phyloP scores from a whole-genome alignment of 1,140 invertebrate species.

The Trichogramma pretiosum region DNA sequence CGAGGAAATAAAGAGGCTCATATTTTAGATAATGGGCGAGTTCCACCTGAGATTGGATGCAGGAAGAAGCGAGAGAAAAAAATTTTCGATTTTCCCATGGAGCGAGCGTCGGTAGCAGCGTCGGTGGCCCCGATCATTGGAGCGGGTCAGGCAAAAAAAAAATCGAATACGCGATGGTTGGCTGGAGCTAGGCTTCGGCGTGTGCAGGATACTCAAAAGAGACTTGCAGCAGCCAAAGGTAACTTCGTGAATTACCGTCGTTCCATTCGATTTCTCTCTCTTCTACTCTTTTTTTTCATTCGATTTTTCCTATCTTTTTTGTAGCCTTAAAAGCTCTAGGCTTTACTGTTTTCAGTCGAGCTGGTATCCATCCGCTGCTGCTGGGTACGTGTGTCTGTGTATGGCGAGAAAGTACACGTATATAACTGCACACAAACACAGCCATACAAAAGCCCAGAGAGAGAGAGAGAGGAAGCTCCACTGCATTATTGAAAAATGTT shows the following conservation, averaged over 20 bases:
- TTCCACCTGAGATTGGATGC: background rate
- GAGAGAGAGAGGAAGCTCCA: no score
- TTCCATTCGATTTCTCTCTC: background rate
- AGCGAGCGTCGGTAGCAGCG: no score
- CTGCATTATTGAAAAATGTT: no score
- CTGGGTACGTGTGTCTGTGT: no score
- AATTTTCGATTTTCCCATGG: conserved; percentile 8
- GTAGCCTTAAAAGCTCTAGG: background rate
- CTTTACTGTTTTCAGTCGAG: background rate
- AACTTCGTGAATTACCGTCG: conserved; percentile 9
- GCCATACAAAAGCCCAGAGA: no score
- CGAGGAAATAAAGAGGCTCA: no score
- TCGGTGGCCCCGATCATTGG: background rate
- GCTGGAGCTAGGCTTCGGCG: no score
- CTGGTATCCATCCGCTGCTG: background rate
- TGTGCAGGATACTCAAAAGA: conserved; percentile 1
- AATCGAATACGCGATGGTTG: background rate
- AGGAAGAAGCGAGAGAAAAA: background rate
- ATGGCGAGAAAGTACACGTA: no score
- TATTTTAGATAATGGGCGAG: conserved; percentile 3
- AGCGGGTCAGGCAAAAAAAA: background rate
- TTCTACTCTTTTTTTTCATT: conserved; percentile 1
- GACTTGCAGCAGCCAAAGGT: background rate
- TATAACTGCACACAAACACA: no score
- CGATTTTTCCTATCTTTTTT: background rate